These are phyloP conservation scores for Caenorhabditis sp. DNA, from an alignment of 2,888 invertebrate species.

Conservation along the genomic window DNA sequence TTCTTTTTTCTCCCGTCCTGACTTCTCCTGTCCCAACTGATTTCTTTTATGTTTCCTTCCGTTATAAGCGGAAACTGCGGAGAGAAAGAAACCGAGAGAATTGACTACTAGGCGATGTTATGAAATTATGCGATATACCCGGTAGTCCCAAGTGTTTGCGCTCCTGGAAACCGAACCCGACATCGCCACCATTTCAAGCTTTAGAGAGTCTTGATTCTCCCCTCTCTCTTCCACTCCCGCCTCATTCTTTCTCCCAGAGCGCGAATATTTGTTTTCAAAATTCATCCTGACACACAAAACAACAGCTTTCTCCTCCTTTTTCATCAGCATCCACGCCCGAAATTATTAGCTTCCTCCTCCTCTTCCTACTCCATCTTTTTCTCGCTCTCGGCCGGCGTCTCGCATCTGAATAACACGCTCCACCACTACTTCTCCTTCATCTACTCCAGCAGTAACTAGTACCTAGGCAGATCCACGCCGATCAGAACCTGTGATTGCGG, in stretches of 20 bases:
- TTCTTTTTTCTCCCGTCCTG: neutral
- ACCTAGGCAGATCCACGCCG: neutral
- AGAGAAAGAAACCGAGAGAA: neutral
- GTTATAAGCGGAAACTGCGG: too few species aligned
- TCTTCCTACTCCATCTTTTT: too few species aligned
- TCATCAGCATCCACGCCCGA: conserved; percentile 27
- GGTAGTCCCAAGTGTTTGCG: conserved; percentile 14
- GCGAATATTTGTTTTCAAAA: conserved; percentile 46
- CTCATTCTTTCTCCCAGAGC: too few species aligned
- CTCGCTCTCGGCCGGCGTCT: too few species aligned
- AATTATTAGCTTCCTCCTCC: conserved; percentile 26
- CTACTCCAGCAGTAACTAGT: too few species aligned
- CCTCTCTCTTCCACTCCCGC: too few species aligned
- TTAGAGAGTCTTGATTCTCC: neutral
- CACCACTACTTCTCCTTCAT: neutral
- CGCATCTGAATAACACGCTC: neutral
- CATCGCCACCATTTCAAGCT: conserved; percentile 9
- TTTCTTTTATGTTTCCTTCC: conserved; percentile 17
- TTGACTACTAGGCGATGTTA: neutral
- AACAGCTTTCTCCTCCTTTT: conserved; percentile 18
- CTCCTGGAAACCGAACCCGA: conserved; percentile 10
- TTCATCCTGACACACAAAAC: conserved; percentile 48
- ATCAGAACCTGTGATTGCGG: conserved; percentile 31
- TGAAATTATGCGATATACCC: conserved; percentile 19
- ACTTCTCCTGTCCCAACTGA: conserved; percentile 9